These are phyloP conservation scores for Nothobranchius furzeri DNA, from an alignment of 2,113 vertebrate genomes.

Conservation along the genomic window DNA sequence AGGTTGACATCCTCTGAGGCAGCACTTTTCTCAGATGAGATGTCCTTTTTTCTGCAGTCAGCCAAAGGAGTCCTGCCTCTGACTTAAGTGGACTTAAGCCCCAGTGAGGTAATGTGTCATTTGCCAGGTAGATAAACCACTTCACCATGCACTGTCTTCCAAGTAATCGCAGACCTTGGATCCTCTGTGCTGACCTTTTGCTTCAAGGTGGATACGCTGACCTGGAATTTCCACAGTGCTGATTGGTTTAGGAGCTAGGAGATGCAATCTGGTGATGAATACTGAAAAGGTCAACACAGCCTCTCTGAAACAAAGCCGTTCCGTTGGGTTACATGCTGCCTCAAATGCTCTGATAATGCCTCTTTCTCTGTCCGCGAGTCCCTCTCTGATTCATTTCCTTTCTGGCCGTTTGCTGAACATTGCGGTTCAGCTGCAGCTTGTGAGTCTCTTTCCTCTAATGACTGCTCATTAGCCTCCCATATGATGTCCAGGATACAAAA, in stretches of 20 bases:
- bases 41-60: slow-evolving; percentile 31
- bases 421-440: slow-evolving; percentile 19
- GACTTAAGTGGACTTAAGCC: slow-evolving; percentile 51
- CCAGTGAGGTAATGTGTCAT: slow-evolving; percentile 63
- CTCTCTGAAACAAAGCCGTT: slow-evolving; percentile 65
- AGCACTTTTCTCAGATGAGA: slow-evolving; percentile 58
- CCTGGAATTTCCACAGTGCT: slow-evolving; percentile 76
- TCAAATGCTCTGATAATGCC: slow-evolving; percentile 65
- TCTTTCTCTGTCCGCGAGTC: slow-evolving; percentile 17
- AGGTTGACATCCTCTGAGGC: slow-evolving; percentile 59
- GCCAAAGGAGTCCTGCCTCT: slow-evolving; percentile 37
- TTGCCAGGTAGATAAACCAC: slow-evolving; percentile 71
- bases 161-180: slow-evolving; percentile 42
- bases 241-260: slow-evolving; percentile 76
- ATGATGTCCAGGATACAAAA: slow-evolving; percentile 21
- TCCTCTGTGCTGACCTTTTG: slow-evolving; percentile 72
- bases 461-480: slow-evolving; percentile 36
- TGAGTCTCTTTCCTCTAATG: slow-evolving; percentile 12
- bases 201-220: slow-evolving; percentile 78
- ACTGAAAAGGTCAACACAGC: slow-evolving; percentile 82
- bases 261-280: slow-evolving; percentile 80
- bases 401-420: slow-evolving; percentile 34
- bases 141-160: slow-evolving; percentile 47
- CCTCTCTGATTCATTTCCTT: slow-evolving; percentile 28
- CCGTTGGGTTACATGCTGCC: slow-evolving; percentile 68